Evolutionary conservation across 2,888 invertebrate species (phyloP), one percentile per base, ranked within the genome.

Genomic region (Tricholauxania praeusta): DNA sequence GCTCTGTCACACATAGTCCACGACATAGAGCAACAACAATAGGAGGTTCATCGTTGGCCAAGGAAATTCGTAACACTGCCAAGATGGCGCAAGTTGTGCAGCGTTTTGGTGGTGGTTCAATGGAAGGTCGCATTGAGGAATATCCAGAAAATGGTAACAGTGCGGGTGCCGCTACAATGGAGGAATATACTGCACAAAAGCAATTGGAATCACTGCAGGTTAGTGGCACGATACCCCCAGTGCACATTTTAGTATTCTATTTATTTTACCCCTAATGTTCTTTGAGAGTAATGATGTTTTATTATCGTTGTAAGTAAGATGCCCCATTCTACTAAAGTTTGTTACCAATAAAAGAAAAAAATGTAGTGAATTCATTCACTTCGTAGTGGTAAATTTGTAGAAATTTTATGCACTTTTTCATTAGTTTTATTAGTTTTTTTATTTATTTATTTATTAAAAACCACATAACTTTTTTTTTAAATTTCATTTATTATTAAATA

Each of bases 1-100:
- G 91, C 79, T 90, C 90, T 80, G 90, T 91, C 83, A 94, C 94
- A 0, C 94, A 94, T 72, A 94, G 94, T 76, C 93, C 94, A 51
- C 90, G 93, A 47, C 94, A 94, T 74, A 88, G 92, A 72, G 88
- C 90, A 67, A 89, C 89, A 84, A 90, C 89, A 81, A 88, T 88
- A 72, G 89, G 90, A 78, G 91, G 91, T 84, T 86, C 87, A 5
- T 87, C 87, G 5, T 69, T 87, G 78, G 86, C 87, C 28, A 81
- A 82, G 5, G 87, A 86, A 17, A 80, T 85, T 22, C 85, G 85
- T 64, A 82, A 84, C 60, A 84, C 83, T 3, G 84, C 84, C 1
- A 85, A 83, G 75, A 82, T 85, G 82, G 84, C 85, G 1, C 82
- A 82, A 75, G 84, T 80, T 4, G 82, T 83, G 68, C 82, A 85